Evolutionary conservation across 1,140 invertebrate genomes (phyloP), one percentile per base, ranked within the genome.

Genomic region (Caerostris extrusa): DNA sequence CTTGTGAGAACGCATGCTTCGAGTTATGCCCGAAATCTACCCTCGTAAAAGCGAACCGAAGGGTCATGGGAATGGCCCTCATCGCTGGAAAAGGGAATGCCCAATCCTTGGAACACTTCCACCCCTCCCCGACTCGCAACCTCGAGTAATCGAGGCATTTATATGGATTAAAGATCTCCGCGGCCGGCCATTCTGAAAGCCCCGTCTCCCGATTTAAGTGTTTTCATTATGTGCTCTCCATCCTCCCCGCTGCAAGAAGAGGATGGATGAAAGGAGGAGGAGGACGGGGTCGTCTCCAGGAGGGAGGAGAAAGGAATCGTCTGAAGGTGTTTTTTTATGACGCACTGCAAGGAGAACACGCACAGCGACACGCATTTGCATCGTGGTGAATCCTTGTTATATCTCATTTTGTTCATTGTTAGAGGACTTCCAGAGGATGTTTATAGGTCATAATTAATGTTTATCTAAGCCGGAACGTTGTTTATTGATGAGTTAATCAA

Each of bases 141-240:
- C 90, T n/a, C 53, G 56, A 14, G 69, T 93, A 93, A 93, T 93
- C 92, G 92, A 89, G 92, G 92, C 92, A 93, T 93, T 93, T 93
- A 93, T 93, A 93, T 93, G 92, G 92, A 93, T 93, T 93, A 93
- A 89, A 93, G 85, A 82, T 93, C 92, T 89, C 53, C 85, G 53
- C 17, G 67, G 86, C 69, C 56, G 58, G 86, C 50, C 92, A 93
- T 93, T 93, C 56, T 64, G 81, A 55, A n/a, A 87, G 64, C 91
- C 10, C 83, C 91, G 7, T 56, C 71, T 81, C 58, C 86, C 92
- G 92, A 93, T 93, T 93, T 93, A 93, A 93, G 92, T 93, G 92
- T 93, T 93, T 93, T 93, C 92, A 93, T 93, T 93, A 93, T 93
- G 50, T 6, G 56, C 57, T 69, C 83, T 85, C 57, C 83, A 58